Evolutionary conservation across 2,797 vertebrate species (phyloP), one percentile per base, ranked within the genome.

Genomic region (Peromyscus nudipes): DNA sequence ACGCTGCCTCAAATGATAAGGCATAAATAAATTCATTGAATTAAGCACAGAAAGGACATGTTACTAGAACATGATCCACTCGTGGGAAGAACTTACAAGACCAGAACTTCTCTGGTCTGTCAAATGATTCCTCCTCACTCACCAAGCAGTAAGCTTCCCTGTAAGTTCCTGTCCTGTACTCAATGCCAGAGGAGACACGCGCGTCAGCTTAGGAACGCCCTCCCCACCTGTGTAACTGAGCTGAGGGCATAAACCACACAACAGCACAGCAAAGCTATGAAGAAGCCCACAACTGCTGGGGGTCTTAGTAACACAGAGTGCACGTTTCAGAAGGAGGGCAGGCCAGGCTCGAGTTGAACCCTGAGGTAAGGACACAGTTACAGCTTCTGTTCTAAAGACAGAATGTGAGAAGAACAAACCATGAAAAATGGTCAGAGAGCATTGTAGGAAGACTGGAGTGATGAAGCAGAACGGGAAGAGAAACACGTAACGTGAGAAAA

Each of bases 1-100:
- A 57, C 23, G 11, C 40, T 96, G 29, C 49, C 85, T 76, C 64
- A 94, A 71, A 84, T 43, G 34, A 57, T 49, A 69, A 81, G 89
- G 57, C 37, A 77, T 64, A 89, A 96, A 95, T 64, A 90, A 92
- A 79, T 89, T 92, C 80, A 88, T 4, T 93, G 52, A 89, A 92
- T 86, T 86, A 93, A 97, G 14, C n/a, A 95, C 77, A 60, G 69
- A 92, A 92, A 90, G 90, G n/a, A 55, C 60, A 90, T 49, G 49
- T 88, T 77, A 60, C 40, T 76, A 89, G 79, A 64, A 71, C 69
- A 52, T 79, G 73, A 77, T 96, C 64, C 25, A 93, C 89, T 55
- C 40, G 34, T 91, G 55, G 34, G 82, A 90, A 65, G 76, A 90
- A 84, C 21, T 95, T 76, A 79, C 7, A 65, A 49, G 49, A 34